Percentiles rank a stretch among this genome's conserved stretches.
Evolutionary conservation across 2,888 invertebrate species (phyloP).

Genomic region (Andrena flavipes): DNA sequence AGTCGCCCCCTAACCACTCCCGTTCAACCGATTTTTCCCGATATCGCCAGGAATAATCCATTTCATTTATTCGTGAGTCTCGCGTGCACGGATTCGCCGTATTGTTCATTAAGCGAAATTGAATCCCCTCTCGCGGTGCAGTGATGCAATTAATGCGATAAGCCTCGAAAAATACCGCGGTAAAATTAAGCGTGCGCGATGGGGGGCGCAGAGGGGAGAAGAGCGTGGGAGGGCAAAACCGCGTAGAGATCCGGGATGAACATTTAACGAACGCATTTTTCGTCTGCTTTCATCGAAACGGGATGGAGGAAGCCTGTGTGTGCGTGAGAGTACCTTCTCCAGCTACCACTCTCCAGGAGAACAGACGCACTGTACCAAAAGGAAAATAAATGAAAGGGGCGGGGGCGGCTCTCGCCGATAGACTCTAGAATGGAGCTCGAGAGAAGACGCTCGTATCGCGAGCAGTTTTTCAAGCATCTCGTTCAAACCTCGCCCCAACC

Average conservation of each 20-base stretch:
- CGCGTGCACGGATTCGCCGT: conserved; percentile 1
- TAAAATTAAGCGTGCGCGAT: conserved; percentile 61
- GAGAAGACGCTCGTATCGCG: conserved; percentile 18
- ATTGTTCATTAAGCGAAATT: conserved; percentile 68
- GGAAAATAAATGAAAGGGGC: conserved; percentile 41
- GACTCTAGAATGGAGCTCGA: conserved; percentile 11
- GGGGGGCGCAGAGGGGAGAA: neutral
- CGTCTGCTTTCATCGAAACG: conserved; percentile 30
- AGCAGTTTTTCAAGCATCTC: conserved; percentile 3
- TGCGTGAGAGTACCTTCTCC: neutral
- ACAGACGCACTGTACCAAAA: conserved; percentile 10
- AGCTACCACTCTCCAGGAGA: conserved; percentile 12
- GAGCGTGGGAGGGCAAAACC: neutral
- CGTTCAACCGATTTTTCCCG: conserved; percentile 25
- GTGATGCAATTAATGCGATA: conserved; percentile 70
- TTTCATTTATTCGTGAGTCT: conserved; percentile 34
- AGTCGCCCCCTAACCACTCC: neutral
- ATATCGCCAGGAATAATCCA: conserved; percentile 50
- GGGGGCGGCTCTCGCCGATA: conserved; percentile 13
- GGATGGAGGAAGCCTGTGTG: neutral
- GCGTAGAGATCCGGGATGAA: conserved; percentile 39
- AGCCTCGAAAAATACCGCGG: conserved; percentile 66
- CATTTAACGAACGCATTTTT: conserved; percentile 48
- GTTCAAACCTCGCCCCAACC: neutral
- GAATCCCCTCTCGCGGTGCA: conserved; percentile 57